Base-by-base conservation (phyloP, 2,113 vertebrate species). In the Cyrtonyx montezumae region DNA sequence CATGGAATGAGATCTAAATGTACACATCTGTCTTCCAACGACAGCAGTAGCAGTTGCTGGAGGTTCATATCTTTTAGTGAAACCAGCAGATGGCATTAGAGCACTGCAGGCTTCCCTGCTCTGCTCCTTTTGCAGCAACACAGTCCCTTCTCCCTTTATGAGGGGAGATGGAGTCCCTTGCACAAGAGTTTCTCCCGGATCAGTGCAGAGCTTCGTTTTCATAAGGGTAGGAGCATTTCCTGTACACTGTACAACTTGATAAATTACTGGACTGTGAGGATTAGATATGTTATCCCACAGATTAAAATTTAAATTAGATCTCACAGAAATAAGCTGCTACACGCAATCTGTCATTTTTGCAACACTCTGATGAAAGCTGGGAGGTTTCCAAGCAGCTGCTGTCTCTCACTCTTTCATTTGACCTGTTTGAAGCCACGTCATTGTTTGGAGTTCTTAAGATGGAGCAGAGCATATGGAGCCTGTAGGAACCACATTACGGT, bases 61-160 rank as follows among this genome's bases (percentile, higher is more conserved):
- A 61, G 32, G 32, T 15, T 37, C 32, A 3, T 76, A 18, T 18
- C 32, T 74, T 66, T 43, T 18, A 58, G 11, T 48, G 25, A 37
- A 70, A 63, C 94, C 96, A 85, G 87, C 85, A 97, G 97, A 78
- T 96, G 97, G 97, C 94, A 88, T 76, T 75, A 59, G 58, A 45
- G 90, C 80, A 23, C 85, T 83, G 82, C 1, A 1, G 55, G 45
- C 71, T 90, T 15, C 48, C 36, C 58, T n/a, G 65, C 62, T 75
- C 34, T 45, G 6, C 63, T 7, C 63, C 49, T 62, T 32, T 13
- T 49, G n/a, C 37, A 59, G 53, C 37, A 21, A 14, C 1, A 0
- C 15, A 5, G 2, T 3, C 2, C 13, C 1, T 30, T 90, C 65
- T 66, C 42, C 42, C 13, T 59, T 42, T 45, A 11, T 8, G 79